Percentiles rank a stretch among this genome's conserved stretches.
Conservation (phyloP, 2,113 vertebrate genomes). For the Rhipidura dahli region DNA sequence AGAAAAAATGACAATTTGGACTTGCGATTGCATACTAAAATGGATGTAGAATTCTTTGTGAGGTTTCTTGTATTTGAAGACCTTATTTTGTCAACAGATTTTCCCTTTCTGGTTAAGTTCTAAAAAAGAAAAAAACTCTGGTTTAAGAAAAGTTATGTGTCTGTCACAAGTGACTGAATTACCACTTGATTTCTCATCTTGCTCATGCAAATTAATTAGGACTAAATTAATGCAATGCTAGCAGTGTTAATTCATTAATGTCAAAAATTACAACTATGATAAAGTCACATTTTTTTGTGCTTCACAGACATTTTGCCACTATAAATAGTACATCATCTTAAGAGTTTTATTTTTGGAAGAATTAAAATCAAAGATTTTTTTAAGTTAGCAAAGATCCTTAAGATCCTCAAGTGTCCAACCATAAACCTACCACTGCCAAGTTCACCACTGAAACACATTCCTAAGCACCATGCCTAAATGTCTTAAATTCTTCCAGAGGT, state of each 20-base stretch:
- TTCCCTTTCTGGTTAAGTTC: background rate
- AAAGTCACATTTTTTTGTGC: background rate
- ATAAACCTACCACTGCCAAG: background rate
- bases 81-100: background rate
- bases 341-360: background rate
- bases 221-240: background rate
- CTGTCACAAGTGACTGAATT: background rate
- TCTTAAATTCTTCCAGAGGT: background rate
- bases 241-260: background rate
- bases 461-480: accelerated
- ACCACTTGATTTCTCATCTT: background rate
- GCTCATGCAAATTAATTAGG: background rate
- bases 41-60: background rate
- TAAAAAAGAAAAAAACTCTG: background rate
- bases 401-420: accelerated
- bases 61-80: background rate
- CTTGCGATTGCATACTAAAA: background rate
- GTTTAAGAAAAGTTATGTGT: background rate
- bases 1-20: background rate
- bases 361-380: background rate
- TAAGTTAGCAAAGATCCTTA: background rate
- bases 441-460: background rate
- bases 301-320: background rate
- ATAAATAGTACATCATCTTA: background rate
- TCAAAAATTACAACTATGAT: background rate